Evolutionary conservation across 23 tunicate genomes (phyloP), one percentile per base, ranked within the genome.

Genomic region (Corella eumyota): DNA sequence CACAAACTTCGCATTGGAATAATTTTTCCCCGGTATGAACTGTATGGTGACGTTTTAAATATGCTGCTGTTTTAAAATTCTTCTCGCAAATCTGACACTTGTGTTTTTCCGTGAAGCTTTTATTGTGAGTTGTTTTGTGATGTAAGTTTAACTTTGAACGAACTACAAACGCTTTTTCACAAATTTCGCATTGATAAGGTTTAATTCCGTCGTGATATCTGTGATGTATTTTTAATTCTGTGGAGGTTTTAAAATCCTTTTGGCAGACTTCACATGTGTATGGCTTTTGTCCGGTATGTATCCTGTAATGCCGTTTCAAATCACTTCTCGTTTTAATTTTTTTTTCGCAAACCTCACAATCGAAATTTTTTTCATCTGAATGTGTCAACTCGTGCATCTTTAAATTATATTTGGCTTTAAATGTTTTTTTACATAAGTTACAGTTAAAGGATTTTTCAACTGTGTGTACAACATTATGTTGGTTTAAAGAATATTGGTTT

Each of bases 121-220:
- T n/a, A n/a, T n/a, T n/a, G n/a, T n/a, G n/a, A n/a, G n/a, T n/a
- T n/a, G n/a, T n/a, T n/a, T n/a, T n/a, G n/a, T n/a, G n/a, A n/a
- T n/a, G n/a, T n/a, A n/a, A n/a, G n/a, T n/a, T n/a, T n/a, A n/a
- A n/a, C n/a, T n/a, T n/a, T n/a, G n/a, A n/a, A n/a, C n/a, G n/a
- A n/a, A n/a, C n/a, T n/a, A n/a, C n/a, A n/a, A n/a, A 40, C 48
- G 48, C 11, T 40, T 40, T 40, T 40, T 40, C 48, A 40, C 48
- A 40, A 11, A 40, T 15, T 9, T 40, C 15, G 48, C 48, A 40
- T 40, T 40, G 48, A 15, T 40, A 40, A 9, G 48, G 48, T 40
- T 40, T 40, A 11, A 9, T 15, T 9, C 15, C 48, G 11, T 11
- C 15, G 48, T 40, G 48, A 40, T 9, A 11, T 9, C 11, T 9